Conservation (phyloP, 2,797 vertebrate species). For the Anguilla pacifica region DNA sequence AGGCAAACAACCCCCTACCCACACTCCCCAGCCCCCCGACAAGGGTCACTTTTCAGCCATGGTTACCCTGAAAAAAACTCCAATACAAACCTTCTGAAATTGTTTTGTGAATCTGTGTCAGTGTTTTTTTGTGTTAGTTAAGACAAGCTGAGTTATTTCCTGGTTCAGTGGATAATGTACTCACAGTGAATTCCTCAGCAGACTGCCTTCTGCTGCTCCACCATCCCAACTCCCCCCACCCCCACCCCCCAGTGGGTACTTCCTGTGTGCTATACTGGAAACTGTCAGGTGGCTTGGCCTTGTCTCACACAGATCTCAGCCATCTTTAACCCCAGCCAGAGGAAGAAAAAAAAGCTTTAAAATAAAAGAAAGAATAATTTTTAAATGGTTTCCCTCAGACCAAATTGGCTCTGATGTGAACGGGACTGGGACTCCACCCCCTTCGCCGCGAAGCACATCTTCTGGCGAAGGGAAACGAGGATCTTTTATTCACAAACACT, state of each 20-base stretch:
- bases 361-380: not conserved
- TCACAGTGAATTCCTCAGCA: not conserved
- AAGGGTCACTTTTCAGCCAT: not conserved
- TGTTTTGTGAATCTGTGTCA: not conserved
- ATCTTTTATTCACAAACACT: slow-evolving; percentile 65
- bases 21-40: too few species aligned
- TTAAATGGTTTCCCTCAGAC: not conserved
- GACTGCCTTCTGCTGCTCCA: not conserved
- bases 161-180: not conserved
- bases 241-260: not conserved
- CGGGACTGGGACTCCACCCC: not conserved
- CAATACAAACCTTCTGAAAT: not conserved
- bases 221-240: too few species aligned
- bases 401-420: not conserved
- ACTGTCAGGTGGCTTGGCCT: not conserved
- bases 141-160: not conserved
- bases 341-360: not conserved
- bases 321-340: not conserved
- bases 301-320: not conserved
- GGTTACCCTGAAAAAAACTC: not conserved
- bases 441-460: not conserved
- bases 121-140: not conserved
- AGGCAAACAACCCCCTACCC: too few species aligned
- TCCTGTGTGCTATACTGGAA: not conserved
- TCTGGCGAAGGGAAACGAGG: slow-evolving; percentile 50